Percentiles rank a stretch among this genome's conserved stretches.
Evolutionary conservation across 2,113 vertebrate genomes (phyloP).

Genomic region (Ailuropoda melanoleuca): DNA sequence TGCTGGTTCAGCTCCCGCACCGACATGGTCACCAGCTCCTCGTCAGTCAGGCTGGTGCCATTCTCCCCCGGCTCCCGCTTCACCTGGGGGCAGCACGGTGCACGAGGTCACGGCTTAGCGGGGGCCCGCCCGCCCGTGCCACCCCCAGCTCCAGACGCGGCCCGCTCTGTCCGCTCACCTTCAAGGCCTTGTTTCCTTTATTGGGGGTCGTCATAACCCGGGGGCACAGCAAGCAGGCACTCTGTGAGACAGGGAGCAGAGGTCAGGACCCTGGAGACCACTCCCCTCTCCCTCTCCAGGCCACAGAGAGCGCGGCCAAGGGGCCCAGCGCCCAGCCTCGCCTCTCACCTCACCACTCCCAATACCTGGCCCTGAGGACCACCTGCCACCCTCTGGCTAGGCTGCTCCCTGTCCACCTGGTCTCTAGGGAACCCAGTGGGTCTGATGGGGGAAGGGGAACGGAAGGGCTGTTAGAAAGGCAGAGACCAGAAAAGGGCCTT

Average conservation of each 20-base stretch:
- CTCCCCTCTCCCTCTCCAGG: not conserved
- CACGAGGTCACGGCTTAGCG: not conserved
- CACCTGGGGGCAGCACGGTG: slow-evolving; percentile 85
- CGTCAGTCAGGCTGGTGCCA: slow-evolving; percentile 97
- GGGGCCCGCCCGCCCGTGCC: accelerated
- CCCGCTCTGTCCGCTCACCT: slow-evolving; percentile 84
- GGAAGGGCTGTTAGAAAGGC: not conserved
- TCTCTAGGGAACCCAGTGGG: slow-evolving; percentile 7
- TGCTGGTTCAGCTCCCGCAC: slow-evolving; percentile 99
- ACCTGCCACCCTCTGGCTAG: not conserved
- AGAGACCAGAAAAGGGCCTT: slow-evolving; percentile 29
- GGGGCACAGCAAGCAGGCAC: slow-evolving; percentile 87
- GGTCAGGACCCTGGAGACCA: not conserved
- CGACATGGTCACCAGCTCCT: slow-evolving; percentile 99
- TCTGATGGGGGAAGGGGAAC: not conserved
- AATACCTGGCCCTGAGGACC: not conserved
- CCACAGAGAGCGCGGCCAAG: no score
- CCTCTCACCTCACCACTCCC: not conserved
- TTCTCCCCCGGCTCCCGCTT: slow-evolving; percentile 99
- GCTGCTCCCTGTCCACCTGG: not conserved
- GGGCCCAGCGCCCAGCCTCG: not conserved
- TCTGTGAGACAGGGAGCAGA: slow-evolving; percentile 80
- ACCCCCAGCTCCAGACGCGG: not conserved
- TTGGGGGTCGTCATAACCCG: slow-evolving; percentile 99
- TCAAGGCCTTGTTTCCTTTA: slow-evolving; percentile 99